Base-by-base conservation (phyloP, 2,113 vertebrate genomes). In the Sturnira hondurensis region DNA sequence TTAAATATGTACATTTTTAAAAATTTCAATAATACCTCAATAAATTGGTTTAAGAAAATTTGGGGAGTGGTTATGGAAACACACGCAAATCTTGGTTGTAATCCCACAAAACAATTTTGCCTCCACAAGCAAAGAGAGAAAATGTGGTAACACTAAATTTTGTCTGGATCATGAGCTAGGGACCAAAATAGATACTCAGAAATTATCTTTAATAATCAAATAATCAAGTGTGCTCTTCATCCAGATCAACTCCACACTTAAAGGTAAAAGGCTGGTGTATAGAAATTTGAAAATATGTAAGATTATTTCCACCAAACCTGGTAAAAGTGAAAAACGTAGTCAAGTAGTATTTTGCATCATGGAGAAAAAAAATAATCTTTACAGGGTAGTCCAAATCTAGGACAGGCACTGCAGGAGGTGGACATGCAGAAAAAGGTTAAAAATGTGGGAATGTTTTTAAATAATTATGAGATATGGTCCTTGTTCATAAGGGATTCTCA, bases 381-480 rank as follows among this genome's bases (percentile, higher is more conserved):
- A 7, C 17, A 50, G 52, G 56, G 9, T n/a, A 94, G 10, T 7
- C n/a, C 28, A 89, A 28, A 54, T 76, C 45, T 24, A 26, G 22
- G 67, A 73, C 7, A 92, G n/a, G 71, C 6, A 38, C 4, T 63
- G 1, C 5, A 67, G 2, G 0, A 3, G 0, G 5, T 20, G 3
- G 13, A 2, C 1, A 28, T 38, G 20, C 81, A 86, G 70, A 45
- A 80, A 73, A 33, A 45, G 16, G 6, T 45, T 38, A 67, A 19
- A 91, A 41, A 33, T 76, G 10, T 15, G 63, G 22, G 26, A 0
- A 61, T 54, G 4, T 77, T 61, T 83, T 78, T 50, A 88, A 54
- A 47, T 76, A 91, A 91, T 47, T 43, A 56, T 38, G 84, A 76
- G 28, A 31, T 5, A 19, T 24, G 4, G 28, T n/a, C 91, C 8